Conservation (phyloP, 2,113 vertebrate genomes). For the Anguilla rostrata region DNA sequence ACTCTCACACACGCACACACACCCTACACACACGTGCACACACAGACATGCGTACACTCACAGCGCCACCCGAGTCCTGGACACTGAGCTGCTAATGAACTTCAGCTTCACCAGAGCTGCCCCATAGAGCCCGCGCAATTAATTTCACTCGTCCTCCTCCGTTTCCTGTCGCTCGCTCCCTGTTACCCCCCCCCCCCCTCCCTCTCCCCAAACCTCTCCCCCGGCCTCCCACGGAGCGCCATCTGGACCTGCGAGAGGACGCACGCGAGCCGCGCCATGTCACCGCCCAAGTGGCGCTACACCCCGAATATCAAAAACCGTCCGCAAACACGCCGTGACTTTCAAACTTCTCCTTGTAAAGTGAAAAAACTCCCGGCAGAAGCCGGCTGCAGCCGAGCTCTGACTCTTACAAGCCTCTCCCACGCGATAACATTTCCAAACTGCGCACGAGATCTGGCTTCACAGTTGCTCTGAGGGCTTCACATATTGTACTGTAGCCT, state of each 20-base stretch:
- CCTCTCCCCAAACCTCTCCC: not conserved
- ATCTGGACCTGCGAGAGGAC: constrained; percentile 29
- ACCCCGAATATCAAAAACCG: not conserved
- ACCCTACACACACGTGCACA: not conserved
- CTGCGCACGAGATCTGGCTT: not conserved
- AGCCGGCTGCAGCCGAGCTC: not conserved
- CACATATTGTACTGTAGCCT: not conserved
- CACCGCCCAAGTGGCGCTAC: constrained; percentile 7
- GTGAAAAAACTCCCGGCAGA: not conserved
- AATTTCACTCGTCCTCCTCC: constrained; percentile 22
- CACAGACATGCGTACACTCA: not conserved
- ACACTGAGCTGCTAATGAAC: constrained; percentile 38
- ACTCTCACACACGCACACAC: not conserved
- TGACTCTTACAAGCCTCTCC: not conserved
- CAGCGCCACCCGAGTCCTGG: not conserved
- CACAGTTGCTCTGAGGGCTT: not conserved
- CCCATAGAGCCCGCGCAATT: constrained; percentile 31
- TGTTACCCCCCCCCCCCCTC: constrained; percentile 18
- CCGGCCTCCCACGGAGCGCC: constrained; percentile 10
- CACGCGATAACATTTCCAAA: no score
- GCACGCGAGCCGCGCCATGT: constrained; percentile 8
- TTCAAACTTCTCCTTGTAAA: constrained; percentile 31
- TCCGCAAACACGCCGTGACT: constrained; percentile 9
- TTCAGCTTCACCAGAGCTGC: constrained; percentile 12
- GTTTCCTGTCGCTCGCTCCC: constrained; percentile 18